Evolutionary conservation across 1,140 invertebrate genomes (phyloP), one percentile per base, ranked within the genome.

Genomic region (Bactericera cockerelli): DNA sequence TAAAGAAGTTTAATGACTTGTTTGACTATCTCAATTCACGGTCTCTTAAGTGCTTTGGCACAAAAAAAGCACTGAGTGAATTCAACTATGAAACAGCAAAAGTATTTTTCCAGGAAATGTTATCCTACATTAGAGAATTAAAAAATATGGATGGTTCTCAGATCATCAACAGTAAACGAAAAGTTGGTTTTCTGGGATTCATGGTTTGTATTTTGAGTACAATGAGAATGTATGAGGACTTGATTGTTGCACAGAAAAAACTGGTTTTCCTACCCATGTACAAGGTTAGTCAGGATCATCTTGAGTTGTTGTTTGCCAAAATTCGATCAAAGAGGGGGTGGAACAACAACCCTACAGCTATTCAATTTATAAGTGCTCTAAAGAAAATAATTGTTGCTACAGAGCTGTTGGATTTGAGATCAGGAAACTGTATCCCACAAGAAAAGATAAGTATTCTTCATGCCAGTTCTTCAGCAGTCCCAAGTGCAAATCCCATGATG

Each of bases 221-320:
- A 11, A 13, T 57, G 1, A 3, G 42, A 26, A 56, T 57, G 36
- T 61, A 13, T 42, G 16, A 4, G 11, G 21, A 33, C 33, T 1
- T 22, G 8, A 26, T 59, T 31, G 54, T 59, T 1, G 31, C 24
- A 42, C 24, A 21, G 13, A 2, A 53, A 57, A 60, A 53, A 56
- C 6, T 63, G 14, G 56, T 8, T 14, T 64, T 42, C 24, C 58
- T 64, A n/a, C 42, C 57, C 0, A 54, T 60, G 13, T 64, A 64
- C 36, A 65, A 64, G 58, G 36, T 65, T 26, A 63, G 59, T 21
- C 64, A 65, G 59, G 64, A 65, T 55, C 59, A 61, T 26, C 26
- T 64, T 1, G 64, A 64, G 49, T 58, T 58, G n/a, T 60, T 63
- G 19, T 65, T 65, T 60, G 59, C 55, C n/a, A 31, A 38, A 16